Evolutionary conservation across 2,113 vertebrate species (phyloP).

Genomic region (Copsychus sechellarum): DNA sequence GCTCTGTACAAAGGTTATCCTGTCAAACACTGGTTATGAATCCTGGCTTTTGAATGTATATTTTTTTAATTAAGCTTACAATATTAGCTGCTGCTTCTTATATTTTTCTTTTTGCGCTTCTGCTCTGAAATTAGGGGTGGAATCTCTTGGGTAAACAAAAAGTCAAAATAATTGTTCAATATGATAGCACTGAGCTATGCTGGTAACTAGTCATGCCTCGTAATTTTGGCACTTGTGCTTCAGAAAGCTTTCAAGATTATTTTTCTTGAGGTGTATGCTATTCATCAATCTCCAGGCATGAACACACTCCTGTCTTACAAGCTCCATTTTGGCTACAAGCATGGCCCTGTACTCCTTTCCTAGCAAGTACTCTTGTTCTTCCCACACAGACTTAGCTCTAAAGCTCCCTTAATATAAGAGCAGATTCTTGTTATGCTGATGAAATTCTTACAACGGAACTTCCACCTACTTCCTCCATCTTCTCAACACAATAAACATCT

Average conservation of each 20-base stretch:
- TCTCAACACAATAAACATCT: not conserved
- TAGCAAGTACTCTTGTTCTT: not conserved
- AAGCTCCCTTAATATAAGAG: not conserved
- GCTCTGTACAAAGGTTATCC: not conserved
- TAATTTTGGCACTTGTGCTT: slow-evolving; percentile 25
- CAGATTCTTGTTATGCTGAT: not conserved
- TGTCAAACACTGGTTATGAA: not conserved
- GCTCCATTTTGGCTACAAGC: not conserved
- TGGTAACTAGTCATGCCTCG: slow-evolving; percentile 10
- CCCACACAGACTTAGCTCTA: not conserved
- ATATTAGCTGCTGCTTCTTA: not conserved
- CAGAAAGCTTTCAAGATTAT: not conserved
- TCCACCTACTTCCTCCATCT: not conserved
- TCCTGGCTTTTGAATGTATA: not conserved
- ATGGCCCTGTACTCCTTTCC: not conserved
- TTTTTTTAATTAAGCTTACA: not conserved
- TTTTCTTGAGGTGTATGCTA: not conserved
- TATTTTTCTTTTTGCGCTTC: not conserved
- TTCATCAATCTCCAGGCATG: not conserved
- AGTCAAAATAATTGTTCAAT: not conserved
- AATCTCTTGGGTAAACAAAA: not conserved
- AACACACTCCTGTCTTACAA: not conserved
- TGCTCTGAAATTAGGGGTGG: not conserved
- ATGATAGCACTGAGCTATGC: not conserved
- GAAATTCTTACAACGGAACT: not conserved